A percentile compares a stretch with the other conserved stretches of the same genome.
phyloP scores from a whole-genome alignment of 2,888 invertebrate genomes.

The Argyresthia albistria region DNA sequence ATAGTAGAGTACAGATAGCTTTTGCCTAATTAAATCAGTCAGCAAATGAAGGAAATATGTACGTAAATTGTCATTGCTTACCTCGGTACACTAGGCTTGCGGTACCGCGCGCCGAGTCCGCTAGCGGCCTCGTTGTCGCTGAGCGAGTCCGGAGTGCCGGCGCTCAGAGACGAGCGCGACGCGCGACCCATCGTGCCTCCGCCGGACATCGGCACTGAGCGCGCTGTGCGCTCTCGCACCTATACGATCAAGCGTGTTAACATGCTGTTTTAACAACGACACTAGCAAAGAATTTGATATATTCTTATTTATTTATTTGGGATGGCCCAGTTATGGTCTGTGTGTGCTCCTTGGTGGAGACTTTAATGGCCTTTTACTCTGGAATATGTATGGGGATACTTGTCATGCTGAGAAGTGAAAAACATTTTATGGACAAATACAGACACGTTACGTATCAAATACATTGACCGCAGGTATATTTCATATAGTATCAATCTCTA shows the following conservation, averaged over 20 bases:
- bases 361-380: background rate
- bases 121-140: slow-evolving; percentile 89
- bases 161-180: slow-evolving; percentile 84
- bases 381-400: background rate
- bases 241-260: slow-evolving; percentile 32
- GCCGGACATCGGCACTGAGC: slow-evolving; percentile 91
- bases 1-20: too few relatives aligned
- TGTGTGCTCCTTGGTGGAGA: background rate
- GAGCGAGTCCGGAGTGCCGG: slow-evolving; percentile 90
- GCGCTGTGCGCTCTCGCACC: slow-evolving; percentile 93
- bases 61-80: slow-evolving; percentile 18
- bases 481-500: background rate
- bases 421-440: background rate
- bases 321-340: background rate
- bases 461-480: background rate
- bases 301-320: background rate
- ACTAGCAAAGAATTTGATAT: background rate
- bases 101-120: slow-evolving; percentile 77
- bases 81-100: slow-evolving; percentile 77
- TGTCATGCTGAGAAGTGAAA: background rate
- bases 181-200: slow-evolving; percentile 70
- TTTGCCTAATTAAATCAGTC: too few relatives aligned
- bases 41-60: too few relatives aligned
- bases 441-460: background rate
- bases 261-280: background rate